Evolutionary conservation across 2,797 vertebrate genomes (phyloP).

Genomic region (Nyctalus aviator): DNA sequence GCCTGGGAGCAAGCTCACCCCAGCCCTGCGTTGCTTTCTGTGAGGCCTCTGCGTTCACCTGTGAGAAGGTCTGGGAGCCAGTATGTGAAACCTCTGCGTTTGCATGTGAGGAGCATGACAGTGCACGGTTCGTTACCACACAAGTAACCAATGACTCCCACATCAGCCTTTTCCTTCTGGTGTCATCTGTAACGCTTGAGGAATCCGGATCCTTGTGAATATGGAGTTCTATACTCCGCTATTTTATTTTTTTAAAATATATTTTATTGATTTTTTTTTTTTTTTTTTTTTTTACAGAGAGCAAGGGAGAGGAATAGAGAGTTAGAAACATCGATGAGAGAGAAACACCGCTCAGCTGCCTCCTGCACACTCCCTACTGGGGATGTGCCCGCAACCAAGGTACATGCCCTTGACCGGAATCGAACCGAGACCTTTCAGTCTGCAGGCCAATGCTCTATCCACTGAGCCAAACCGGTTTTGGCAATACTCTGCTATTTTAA

Average conservation of each 20-base stretch:
- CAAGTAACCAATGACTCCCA: background rate
- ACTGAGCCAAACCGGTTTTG: too few relatives aligned
- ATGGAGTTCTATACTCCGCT: background rate
- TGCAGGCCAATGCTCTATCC: too few relatives aligned
- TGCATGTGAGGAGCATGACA: background rate
- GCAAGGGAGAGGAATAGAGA: too few relatives aligned
- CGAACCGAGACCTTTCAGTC: too few relatives aligned
- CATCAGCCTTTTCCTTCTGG: background rate
- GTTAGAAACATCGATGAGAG: too few relatives aligned
- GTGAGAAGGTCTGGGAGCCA: too few relatives aligned
- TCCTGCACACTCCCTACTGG: too few relatives aligned
- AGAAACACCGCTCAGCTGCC: too few relatives aligned
- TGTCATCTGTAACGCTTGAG: background rate
- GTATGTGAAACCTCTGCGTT: background rate
- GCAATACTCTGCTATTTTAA: background rate
- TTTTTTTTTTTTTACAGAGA: too few relatives aligned
- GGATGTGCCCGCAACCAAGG: too few relatives aligned
- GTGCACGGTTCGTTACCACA: background rate
- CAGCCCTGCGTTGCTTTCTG: background rate
- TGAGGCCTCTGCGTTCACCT: background rate
- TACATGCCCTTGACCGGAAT: too few relatives aligned
- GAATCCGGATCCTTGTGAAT: background rate
- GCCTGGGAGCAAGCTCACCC: background rate
- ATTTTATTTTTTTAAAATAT: background rate
- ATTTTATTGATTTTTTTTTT: too few relatives aligned